Evolutionary conservation across 1,140 invertebrate species (phyloP).

Genomic region (Diorhabda carinulata): DNA sequence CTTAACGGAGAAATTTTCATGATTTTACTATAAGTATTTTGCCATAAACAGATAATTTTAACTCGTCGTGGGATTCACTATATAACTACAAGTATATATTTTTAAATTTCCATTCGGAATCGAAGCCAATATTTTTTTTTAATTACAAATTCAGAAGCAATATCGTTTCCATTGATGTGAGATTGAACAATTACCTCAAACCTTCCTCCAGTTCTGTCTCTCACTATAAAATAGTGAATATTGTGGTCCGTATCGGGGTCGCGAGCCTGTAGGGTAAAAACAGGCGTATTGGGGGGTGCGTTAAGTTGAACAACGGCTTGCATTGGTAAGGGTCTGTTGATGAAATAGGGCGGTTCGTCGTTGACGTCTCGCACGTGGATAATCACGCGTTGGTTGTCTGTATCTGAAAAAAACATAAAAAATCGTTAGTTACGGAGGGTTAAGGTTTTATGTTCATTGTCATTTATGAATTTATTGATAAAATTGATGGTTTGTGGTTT

Average conservation of each 20-base stretch:
- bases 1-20: too few relatives aligned
- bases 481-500: too few relatives aligned
- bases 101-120: too few relatives aligned
- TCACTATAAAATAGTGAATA: conserved; percentile 91
- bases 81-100: too few relatives aligned
- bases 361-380: conserved; percentile 95
- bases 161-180: not conserved
- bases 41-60: too few relatives aligned
- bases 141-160: not conserved
- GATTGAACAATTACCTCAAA: conserved; percentile 5
- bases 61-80: too few relatives aligned
- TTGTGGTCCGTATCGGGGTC: conserved; percentile 93
- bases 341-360: conserved; percentile 92
- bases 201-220: conserved; percentile 71
- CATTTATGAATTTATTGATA: too few relatives aligned
- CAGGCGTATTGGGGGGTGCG: conserved; percentile 90
- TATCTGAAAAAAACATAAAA: conserved; percentile 61
- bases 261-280: conserved; percentile 90
- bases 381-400: conserved; percentile 90
- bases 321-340: conserved; percentile 93
- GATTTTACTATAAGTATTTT: too few relatives aligned
- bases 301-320: conserved; percentile 93
- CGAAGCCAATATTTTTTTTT: too few relatives aligned
- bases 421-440: too few relatives aligned
- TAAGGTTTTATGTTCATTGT: too few relatives aligned